A percentile compares a stretch with the other conserved stretches of the same genome.
Evolutionary conservation across 2,888 invertebrate genomes (phyloP).

Genomic region (Loripinus fragilis): DNA sequence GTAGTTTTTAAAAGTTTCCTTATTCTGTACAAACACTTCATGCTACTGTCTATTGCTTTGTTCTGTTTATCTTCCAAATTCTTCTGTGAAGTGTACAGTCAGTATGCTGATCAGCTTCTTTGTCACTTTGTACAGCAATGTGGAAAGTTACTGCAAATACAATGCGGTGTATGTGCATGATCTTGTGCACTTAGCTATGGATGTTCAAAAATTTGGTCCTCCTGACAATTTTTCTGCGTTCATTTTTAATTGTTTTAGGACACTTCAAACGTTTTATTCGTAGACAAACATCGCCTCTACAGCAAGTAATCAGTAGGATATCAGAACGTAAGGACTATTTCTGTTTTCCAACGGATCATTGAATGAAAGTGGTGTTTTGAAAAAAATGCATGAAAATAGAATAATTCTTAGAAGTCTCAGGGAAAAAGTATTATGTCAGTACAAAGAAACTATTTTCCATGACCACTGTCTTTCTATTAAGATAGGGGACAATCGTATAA

Average conservation of each 20-base stretch:
- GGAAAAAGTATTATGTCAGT: neutral
- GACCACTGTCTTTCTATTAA: slow-evolving; percentile 3
- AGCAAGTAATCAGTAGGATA: slow-evolving; percentile 39
- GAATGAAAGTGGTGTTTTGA: slow-evolving; percentile 16
- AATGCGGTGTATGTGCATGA: slow-evolving; percentile 75
- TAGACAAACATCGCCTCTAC: slow-evolving; percentile 36
- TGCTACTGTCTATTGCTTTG: slow-evolving; percentile 56
- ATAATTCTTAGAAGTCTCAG: slow-evolving; percentile 17
- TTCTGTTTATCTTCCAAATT: slow-evolving; percentile 62
- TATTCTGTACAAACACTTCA: slow-evolving; percentile 38
- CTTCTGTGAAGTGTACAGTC: slow-evolving; percentile 55
- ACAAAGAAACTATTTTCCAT: too few species aligned
- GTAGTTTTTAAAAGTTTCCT: slow-evolving; percentile 62
- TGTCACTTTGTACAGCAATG: slow-evolving; percentile 67
- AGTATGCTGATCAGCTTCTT: slow-evolving; percentile 65
- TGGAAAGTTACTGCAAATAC: slow-evolving; percentile 75
- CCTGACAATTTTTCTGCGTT: slow-evolving; percentile 78
- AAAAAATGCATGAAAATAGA: slow-evolving; percentile 23
- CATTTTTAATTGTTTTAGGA: slow-evolving; percentile 78
- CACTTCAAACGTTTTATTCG: slow-evolving; percentile 48
- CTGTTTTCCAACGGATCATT: slow-evolving; percentile 14
- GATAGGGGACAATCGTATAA: slow-evolving; percentile 17
- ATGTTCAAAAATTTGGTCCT: slow-evolving; percentile 75
- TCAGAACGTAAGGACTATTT: slow-evolving; percentile 28
- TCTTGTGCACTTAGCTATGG: slow-evolving; percentile 78